phyloP scores from a whole-genome alignment of 1,140 invertebrate species.

The Dendrolimus punctatus region DNA sequence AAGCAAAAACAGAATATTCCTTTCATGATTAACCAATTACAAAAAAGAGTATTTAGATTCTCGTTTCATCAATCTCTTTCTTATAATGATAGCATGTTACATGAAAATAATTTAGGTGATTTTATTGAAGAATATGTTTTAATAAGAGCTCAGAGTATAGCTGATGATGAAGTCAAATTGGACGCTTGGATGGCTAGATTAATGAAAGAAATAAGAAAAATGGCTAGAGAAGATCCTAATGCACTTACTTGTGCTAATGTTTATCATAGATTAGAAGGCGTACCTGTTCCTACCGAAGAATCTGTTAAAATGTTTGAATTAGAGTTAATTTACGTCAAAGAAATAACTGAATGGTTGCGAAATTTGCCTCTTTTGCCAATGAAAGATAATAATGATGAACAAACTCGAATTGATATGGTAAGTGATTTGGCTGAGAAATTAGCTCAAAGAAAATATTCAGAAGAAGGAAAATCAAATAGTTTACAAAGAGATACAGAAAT shows the following conservation, averaged over 20 bases:
- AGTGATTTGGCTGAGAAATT: conserved; percentile 27
- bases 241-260: conserved; percentile 11
- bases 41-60: no score
- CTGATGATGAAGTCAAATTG: conserved; percentile 24
- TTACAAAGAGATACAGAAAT: conserved; percentile 11
- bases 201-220: conserved; percentile 25
- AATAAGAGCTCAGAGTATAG: conserved; percentile 19
- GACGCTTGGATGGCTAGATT: conserved; percentile 25
- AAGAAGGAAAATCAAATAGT: conserved; percentile 9
- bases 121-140: conserved; percentile 27
- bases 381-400: conserved; percentile 8
- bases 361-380: conserved; percentile 27
- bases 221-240: conserved; percentile 10
- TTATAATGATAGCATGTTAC: no score
- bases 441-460: conserved; percentile 11
- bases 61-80: no score
- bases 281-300: conserved; percentile 18
- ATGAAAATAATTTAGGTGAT: conserved; percentile 10
- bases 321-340: conserved; percentile 26
- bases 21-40: no score
- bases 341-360: conserved; percentile 33
- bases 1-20: conserved; percentile 12
- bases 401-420: conserved; percentile 21
- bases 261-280: conserved; percentile 12
- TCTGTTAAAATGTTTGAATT: conserved; percentile 17